phyloP scores from a whole-genome alignment of 1,140 invertebrate species.

The Nasonia giraulti region DNA sequence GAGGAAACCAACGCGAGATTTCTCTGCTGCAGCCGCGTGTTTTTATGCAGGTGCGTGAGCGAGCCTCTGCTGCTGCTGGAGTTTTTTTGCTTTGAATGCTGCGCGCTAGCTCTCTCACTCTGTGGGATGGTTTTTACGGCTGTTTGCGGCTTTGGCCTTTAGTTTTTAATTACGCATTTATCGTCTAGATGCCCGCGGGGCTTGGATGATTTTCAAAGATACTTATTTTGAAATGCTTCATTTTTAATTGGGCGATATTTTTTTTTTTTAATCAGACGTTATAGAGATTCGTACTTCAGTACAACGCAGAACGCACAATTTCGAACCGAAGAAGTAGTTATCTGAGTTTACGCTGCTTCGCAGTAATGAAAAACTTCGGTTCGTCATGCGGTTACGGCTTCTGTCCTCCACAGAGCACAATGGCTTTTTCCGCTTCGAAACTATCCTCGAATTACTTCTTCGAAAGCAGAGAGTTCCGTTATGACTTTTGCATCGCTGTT shows the following conservation, averaged over 20 bases:
- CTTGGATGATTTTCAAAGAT: neutral
- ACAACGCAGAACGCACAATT: neutral
- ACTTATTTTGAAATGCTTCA: neutral
- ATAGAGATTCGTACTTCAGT: too few species aligned
- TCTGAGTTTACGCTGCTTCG: neutral
- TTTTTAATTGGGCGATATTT: neutral
- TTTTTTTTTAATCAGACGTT: neutral
- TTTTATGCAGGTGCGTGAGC: neutral
- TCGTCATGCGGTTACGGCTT: neutral
- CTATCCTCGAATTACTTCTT: neutral
- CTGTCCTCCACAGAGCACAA: too few species aligned
- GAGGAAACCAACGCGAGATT: conserved; percentile 17
- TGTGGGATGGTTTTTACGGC: neutral
- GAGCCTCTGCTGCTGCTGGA: neutral
- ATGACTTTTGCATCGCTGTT: too few species aligned
- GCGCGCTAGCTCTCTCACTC: neutral
- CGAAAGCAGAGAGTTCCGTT: neutral
- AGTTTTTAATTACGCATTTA: conserved; percentile 29
- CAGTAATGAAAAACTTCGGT: neutral
- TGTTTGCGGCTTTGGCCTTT: neutral
- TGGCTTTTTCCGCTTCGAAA: neutral
- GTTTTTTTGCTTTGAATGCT: conserved; percentile 14
- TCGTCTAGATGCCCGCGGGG: neutral
- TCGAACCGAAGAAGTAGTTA: neutral
- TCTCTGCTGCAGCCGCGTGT: neutral